phyloP scores from a whole-genome alignment of 2,888 invertebrate species.

The Zeuzera pyrina region DNA sequence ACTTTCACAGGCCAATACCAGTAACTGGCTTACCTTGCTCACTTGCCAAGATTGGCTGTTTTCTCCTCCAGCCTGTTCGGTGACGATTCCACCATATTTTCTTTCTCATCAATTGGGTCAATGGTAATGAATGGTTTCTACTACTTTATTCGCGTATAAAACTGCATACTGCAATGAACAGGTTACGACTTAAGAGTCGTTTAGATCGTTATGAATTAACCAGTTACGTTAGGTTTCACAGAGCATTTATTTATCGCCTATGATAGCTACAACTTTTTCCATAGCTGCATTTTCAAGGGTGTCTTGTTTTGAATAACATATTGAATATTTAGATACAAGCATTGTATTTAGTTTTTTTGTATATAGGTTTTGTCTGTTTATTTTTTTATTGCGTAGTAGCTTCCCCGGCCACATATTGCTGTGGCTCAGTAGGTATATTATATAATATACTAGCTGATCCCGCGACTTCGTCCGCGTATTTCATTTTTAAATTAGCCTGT shows the following conservation, averaged over 20 bases:
- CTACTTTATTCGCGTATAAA: constrained; percentile 46
- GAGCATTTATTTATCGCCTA: constrained; percentile 31
- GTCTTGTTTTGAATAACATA: too few relatives aligned
- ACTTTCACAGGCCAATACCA: constrained; percentile 56
- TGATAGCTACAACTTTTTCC: too few relatives aligned
- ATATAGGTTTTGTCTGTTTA: too few relatives aligned
- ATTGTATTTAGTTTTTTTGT: too few relatives aligned
- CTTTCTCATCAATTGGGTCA: constrained; percentile 61
- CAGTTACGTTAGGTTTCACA: constrained; percentile 18
- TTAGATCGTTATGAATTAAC: constrained; percentile 22
- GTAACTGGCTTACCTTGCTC: constrained; percentile 52
- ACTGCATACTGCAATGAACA: constrained; percentile 39
- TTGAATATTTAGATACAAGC: too few relatives aligned
- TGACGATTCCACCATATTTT: constrained; percentile 48
- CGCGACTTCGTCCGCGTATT: too few relatives aligned
- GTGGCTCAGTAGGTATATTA: too few relatives aligned
- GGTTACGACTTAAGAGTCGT: constrained; percentile 31
- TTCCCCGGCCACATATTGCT: too few relatives aligned
- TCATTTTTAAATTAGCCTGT: too few relatives aligned
- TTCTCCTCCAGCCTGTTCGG: constrained; percentile 48
- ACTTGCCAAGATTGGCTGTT: constrained; percentile 44
- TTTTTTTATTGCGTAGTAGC: too few relatives aligned
- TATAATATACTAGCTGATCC: too few relatives aligned
- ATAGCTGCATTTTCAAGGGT: too few relatives aligned
- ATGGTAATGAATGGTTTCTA: constrained; percentile 53